Conservation (phyloP, 2,888 invertebrate genomes). For the Nomada flava region DNA sequence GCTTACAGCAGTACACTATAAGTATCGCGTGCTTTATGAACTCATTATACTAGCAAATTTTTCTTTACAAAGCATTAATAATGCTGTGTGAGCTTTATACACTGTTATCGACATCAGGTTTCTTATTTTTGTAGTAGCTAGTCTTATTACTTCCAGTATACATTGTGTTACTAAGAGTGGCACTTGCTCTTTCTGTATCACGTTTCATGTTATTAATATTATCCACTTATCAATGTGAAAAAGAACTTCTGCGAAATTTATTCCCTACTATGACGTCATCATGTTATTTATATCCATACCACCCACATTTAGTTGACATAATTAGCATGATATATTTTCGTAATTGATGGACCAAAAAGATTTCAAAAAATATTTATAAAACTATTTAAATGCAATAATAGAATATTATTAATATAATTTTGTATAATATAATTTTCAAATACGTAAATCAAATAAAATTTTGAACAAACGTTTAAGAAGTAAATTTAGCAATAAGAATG, state of each 20-base stretch:
- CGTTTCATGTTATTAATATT: background rate
- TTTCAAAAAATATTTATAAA: background rate
- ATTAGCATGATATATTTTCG: background rate
- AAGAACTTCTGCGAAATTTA: background rate
- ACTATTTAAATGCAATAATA: background rate
- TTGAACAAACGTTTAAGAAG: background rate
- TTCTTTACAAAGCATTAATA: slow-evolving; percentile 21
- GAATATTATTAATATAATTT: background rate
- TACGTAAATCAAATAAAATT: background rate
- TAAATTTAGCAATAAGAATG: background rate
- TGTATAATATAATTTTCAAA: background rate
- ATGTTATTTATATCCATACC: too few relatives aligned
- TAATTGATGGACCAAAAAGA: background rate
- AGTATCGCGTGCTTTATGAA: slow-evolving; percentile 33
- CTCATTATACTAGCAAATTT: slow-evolving; percentile 44
- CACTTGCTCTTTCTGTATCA: background rate
- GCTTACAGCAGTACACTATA: background rate
- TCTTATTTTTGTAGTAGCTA: background rate
- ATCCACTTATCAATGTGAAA: background rate
- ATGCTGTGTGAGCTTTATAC: background rate
- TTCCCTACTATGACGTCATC: background rate
- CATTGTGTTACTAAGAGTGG: background rate
- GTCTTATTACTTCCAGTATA: slow-evolving; percentile 1
- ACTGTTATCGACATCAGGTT: slow-evolving; percentile 15
- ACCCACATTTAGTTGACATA: background rate